Evolutionary conservation across 1,140 invertebrate species (phyloP).

Genomic region (Drosophila auraria): DNA sequence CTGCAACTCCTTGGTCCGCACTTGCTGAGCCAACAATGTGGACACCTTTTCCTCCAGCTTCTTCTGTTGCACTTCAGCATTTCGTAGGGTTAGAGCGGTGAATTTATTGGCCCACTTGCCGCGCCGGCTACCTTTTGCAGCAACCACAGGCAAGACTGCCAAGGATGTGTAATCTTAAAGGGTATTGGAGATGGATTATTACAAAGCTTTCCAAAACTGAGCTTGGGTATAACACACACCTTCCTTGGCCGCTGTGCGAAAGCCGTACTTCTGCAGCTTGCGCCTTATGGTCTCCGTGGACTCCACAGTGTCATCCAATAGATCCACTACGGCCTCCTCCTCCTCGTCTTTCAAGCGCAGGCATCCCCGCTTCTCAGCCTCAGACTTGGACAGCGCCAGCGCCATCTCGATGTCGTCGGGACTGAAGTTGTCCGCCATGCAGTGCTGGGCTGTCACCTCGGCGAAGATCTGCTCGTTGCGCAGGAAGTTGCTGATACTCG

Average conservation of each 20-base stretch:
- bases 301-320: conserved; percentile 25
- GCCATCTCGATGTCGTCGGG: conserved; percentile 81
- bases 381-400: conserved; percentile 76
- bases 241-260: conserved; percentile 65
- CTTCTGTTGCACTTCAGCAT: conserved; percentile 55
- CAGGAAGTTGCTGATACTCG: conserved; percentile 73
- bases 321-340: conserved; percentile 46
- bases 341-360: conserved; percentile 26
- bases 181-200: not conserved
- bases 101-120: conserved; percentile 79
- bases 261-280: conserved; percentile 73
- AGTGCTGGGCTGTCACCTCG: conserved; percentile 77
- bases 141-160: conserved; percentile 23
- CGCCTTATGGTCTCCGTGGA: conserved; percentile 55
- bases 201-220: not conserved
- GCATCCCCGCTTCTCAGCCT: conserved; percentile 59
- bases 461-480: conserved; percentile 78
- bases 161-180: conserved; percentile 65
- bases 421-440: conserved; percentile 74
- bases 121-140: conserved; percentile 41
- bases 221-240: conserved; percentile 34
- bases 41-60: conserved; percentile 60
- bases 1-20: conserved; percentile 26
- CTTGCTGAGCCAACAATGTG: conserved; percentile 54
- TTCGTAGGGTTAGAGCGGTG: conserved; percentile 70